Conservation (phyloP, 2,797 vertebrate genomes). For the Paramormyrops hopkinsi region DNA sequence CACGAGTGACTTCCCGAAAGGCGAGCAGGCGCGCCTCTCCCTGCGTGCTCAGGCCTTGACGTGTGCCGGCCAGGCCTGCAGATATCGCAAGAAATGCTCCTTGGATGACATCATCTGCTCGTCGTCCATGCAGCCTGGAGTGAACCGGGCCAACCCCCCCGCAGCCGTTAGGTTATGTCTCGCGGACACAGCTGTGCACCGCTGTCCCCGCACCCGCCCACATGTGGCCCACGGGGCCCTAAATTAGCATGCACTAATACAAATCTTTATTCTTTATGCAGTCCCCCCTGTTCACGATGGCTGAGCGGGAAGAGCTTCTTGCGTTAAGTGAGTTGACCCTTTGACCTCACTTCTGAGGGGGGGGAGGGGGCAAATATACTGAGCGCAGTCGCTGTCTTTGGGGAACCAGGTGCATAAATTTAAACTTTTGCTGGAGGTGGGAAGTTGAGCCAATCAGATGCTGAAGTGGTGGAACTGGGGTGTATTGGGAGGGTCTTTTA, state of each 20-base stretch:
- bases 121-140: conserved; percentile 3
- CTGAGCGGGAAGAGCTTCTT: not conserved
- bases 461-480: not conserved
- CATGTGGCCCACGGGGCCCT: not conserved
- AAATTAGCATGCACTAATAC: not conserved
- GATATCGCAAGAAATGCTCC: conserved; percentile 17
- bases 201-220: not conserved
- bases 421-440: not conserved
- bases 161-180: conserved; percentile 15
- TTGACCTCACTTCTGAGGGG: conserved; percentile 7
- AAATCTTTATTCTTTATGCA: not conserved
- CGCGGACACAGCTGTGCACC: not conserved
- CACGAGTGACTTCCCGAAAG: not conserved
- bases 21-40: not conserved
- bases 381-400: not conserved
- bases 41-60: conserved; percentile 16
- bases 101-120: conserved; percentile 19
- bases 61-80: not conserved
- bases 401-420: not conserved
- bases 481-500: not conserved
- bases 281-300: not conserved
- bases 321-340: conserved; percentile 20
- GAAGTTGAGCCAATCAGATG: not conserved
- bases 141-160: not conserved
- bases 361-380: not conserved